These are phyloP conservation scores for Ceratotherium simum DNA, from an alignment of 2,113 vertebrate species.

Conservation along the genomic window DNA sequence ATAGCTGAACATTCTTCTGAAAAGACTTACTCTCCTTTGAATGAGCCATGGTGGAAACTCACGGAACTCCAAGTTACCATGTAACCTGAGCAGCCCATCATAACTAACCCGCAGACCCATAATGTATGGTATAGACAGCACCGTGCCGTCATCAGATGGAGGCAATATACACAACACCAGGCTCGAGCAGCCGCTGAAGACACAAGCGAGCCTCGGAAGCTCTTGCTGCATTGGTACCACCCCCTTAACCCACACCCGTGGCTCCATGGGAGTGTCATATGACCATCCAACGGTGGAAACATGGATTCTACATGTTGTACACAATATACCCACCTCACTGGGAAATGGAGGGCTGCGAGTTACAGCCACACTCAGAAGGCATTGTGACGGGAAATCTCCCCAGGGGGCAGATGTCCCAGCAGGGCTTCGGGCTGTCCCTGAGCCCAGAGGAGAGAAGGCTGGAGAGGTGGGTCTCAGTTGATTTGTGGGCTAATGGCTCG, in stretches of 20 bases:
- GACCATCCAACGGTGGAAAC: rapidly evolving
- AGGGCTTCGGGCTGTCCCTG: not conserved
- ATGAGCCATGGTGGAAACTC: not conserved
- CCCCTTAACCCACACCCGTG: too few species aligned
- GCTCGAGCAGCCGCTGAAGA: not conserved
- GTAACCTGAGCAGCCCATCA: rapidly evolving
- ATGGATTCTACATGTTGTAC: not conserved
- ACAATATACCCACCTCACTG: rapidly evolving
- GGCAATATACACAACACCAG: rapidly evolving
- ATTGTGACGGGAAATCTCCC: rapidly evolving
- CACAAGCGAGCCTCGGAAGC: rapidly evolving
- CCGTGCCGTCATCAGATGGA: not conserved
- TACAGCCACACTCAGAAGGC: rapidly evolving
- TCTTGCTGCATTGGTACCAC: rapidly evolving
- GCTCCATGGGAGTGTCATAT: rapidly evolving
- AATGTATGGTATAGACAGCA: not conserved
- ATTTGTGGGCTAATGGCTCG: rapidly evolving
- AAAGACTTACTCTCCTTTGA: not conserved
- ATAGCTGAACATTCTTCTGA: not conserved
- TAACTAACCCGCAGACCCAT: not conserved
- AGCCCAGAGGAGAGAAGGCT: not conserved
- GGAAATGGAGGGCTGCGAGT: rapidly evolving
- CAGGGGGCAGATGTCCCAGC: not conserved
- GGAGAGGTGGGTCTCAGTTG: rapidly evolving
- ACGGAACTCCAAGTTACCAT: not conserved